Percentiles rank a stretch among this genome's conserved stretches.
Evolutionary conservation across 2,113 vertebrate genomes (phyloP).

Genomic region (Ornithorhynchus anatinus): DNA sequence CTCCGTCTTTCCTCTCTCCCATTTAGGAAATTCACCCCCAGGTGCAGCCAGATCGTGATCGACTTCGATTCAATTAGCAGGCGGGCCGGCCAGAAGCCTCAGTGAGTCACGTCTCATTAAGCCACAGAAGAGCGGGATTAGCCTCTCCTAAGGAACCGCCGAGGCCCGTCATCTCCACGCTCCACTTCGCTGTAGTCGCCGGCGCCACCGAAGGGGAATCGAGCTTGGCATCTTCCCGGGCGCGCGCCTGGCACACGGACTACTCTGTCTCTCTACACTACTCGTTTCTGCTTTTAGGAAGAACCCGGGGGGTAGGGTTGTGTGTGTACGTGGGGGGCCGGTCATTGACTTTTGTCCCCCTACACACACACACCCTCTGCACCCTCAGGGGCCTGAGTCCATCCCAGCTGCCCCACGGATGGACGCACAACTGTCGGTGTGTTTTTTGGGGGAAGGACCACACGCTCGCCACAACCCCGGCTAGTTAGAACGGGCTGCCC

Average conservation of each 20-base stretch:
- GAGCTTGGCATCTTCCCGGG: conserved; percentile 5
- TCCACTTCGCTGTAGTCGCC: conserved; percentile 60
- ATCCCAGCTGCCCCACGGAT: too few relatives aligned
- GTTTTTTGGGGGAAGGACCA: too few relatives aligned
- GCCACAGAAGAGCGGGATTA: conserved; percentile 53
- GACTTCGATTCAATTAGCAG: conserved; percentile 86
- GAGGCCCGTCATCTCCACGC: conserved; percentile 68
- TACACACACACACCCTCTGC: too few relatives aligned
- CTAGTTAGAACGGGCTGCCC: too few relatives aligned
- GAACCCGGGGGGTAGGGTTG: too few relatives aligned
- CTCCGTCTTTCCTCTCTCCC: conserved; percentile 47
- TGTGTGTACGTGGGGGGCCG: too few relatives aligned
- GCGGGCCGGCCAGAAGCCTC: conserved; percentile 63
- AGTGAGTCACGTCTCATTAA: conserved; percentile 66
- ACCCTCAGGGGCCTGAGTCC: too few relatives aligned
- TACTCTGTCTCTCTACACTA: conserved; percentile 19
- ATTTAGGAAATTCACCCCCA: conserved; percentile 83
- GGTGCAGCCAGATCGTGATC: conserved; percentile 79
- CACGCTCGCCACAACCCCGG: too few relatives aligned
- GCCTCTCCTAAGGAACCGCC: conserved; percentile 61
- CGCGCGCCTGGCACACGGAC: conserved; percentile 24
- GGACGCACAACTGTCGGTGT: too few relatives aligned
- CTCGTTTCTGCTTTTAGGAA: too few relatives aligned
- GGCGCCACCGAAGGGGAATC: conserved; percentile 32
- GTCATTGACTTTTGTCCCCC: too few relatives aligned